These are phyloP conservation scores for Cecropterus lyciades DNA, from an alignment of 1,140 invertebrate genomes.

Conservation along the genomic window DNA sequence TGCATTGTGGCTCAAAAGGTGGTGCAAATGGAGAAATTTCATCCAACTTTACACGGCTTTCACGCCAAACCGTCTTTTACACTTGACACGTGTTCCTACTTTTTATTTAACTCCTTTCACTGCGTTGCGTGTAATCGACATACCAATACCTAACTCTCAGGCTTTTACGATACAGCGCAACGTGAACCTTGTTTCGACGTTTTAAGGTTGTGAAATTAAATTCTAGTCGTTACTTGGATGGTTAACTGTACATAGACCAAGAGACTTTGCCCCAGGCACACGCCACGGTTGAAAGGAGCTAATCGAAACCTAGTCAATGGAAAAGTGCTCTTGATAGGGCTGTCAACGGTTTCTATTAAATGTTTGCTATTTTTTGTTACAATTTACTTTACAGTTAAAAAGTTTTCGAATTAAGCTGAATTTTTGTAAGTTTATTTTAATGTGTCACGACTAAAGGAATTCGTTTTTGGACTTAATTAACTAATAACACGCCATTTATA, in stretches of 20 bases:
- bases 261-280: conserved; percentile 44
- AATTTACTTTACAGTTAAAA: conserved; percentile 4
- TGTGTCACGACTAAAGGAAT: too few species aligned
- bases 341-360: conserved; percentile 36
- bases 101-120: conserved; percentile 32
- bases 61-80: conserved; percentile 29
- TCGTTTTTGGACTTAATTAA: too few species aligned
- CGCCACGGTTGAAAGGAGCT: conserved; percentile 52
- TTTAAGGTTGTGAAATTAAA: neutral
- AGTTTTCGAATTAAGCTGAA: conserved; percentile 4
- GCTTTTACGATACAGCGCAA: conserved; percentile 11
- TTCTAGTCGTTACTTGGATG: conserved; percentile 6
- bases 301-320: conserved; percentile 60
- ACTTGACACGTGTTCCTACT: conserved; percentile 25
- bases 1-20: conserved; percentile 23
- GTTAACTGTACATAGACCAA: conserved; percentile 24
- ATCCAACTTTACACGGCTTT: conserved; percentile 28
- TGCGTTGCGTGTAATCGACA: conserved; percentile 18
- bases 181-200: conserved; percentile 6
- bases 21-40: conserved; percentile 31
- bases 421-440: too few species aligned
- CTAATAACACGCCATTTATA: too few species aligned
- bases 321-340: conserved; percentile 48
- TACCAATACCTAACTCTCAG: conserved; percentile 17
- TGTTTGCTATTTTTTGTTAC: conserved; percentile 15